A percentile compares a stretch with the other conserved stretches of the same genome.
Evolutionary conservation across 2,113 vertebrate genomes (phyloP).

Genomic region (Zingel zingel): DNA sequence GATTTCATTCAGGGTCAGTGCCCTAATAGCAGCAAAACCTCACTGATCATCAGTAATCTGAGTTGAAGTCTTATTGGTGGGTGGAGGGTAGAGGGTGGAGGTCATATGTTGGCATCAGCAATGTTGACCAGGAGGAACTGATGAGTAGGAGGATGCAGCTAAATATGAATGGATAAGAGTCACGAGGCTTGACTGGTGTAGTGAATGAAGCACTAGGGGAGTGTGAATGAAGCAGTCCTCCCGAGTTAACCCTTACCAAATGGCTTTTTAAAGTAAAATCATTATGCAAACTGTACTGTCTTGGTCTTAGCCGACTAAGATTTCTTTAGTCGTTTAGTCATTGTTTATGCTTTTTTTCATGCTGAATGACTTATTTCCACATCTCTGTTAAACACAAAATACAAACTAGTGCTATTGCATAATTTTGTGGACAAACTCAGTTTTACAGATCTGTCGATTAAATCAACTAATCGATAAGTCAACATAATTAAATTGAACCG

Average conservation of each 20-base stretch:
- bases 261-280: not conserved
- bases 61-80: not conserved
- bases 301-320: too few relatives aligned
- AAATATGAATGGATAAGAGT: not conserved
- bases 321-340: too few relatives aligned
- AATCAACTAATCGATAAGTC: too few relatives aligned
- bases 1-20: not conserved
- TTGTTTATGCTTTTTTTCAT: too few relatives aligned
- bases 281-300: not conserved
- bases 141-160: not conserved
- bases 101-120: not conserved
- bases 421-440: too few relatives aligned
- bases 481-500: too few relatives aligned
- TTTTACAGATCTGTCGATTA: too few relatives aligned
- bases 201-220: not conserved
- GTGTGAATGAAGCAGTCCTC: not conserved
- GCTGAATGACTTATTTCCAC: too few relatives aligned
- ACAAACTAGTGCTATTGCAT: too few relatives aligned
- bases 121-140: not conserved
- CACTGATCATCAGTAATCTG: not conserved
- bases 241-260: not conserved
- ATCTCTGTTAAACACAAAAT: too few relatives aligned
- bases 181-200: not conserved
- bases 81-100: not conserved
- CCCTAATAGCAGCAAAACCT: slow-evolving; percentile 6